These are phyloP conservation scores for Microplitis manilae DNA, from an alignment of 2,888 invertebrate species.

Conservation along the genomic window DNA sequence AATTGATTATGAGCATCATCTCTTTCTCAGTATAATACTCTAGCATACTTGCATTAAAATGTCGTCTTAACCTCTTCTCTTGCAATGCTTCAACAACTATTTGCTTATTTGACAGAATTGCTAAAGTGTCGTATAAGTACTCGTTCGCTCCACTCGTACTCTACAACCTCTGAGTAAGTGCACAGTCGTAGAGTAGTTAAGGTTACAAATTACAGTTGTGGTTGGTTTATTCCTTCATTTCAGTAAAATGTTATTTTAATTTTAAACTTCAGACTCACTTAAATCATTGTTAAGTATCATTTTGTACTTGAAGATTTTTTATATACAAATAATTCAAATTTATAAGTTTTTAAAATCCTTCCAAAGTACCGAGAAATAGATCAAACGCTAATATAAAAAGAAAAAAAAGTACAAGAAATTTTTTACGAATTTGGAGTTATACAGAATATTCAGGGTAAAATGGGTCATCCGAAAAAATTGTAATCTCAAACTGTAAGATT, in stretches of 20 bases:
- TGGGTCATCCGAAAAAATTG: too few relatives aligned
- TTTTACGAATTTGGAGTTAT: too few relatives aligned
- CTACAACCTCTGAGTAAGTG: slow-evolving; percentile 52
- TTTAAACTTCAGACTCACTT: background rate
- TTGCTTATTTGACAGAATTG: slow-evolving; percentile 57
- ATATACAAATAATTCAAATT: too few relatives aligned
- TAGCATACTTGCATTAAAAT: slow-evolving; percentile 6
- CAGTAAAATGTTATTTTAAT: background rate
- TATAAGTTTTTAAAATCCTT: too few relatives aligned
- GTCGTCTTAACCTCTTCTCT: slow-evolving; percentile 24
- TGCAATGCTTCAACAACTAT: slow-evolving; percentile 47
- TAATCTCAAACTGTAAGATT: too few relatives aligned
- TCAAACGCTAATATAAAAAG: too few relatives aligned
- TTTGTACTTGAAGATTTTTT: too few relatives aligned
- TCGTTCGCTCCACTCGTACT: slow-evolving; percentile 57
- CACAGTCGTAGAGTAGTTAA: slow-evolving; percentile 55
- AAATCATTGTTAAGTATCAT: too few relatives aligned
- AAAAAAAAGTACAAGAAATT: too few relatives aligned
- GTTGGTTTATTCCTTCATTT: background rate
- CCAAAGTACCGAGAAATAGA: too few relatives aligned
- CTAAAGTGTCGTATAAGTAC: slow-evolving; percentile 52
- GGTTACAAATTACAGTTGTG: slow-evolving; percentile 28
- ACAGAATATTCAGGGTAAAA: too few relatives aligned
- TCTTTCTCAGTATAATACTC: slow-evolving; percentile 14
- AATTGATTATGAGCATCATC: slow-evolving; percentile 32